Base-by-base conservation (phyloP, 2,888 invertebrate species). In the Stenolophus ochropezus region DNA sequence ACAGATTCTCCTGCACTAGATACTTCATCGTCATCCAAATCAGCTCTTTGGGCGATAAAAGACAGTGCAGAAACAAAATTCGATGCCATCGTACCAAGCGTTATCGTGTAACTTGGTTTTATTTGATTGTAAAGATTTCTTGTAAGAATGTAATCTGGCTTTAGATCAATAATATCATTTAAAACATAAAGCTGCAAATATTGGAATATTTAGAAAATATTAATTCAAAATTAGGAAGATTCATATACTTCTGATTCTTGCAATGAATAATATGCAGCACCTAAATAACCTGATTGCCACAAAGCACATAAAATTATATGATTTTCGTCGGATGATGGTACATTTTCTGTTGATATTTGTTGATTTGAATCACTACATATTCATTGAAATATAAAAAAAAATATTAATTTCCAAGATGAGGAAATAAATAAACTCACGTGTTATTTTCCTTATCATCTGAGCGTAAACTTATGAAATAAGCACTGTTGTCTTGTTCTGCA, bases 261-360 rank as follows among this genome's bases (percentile, higher is more conserved):
- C 42, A 93, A 87, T 84, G 93, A 93, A 89, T 93, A 96, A 87
- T 92, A 94, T 0, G 95, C 94, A 16, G 94, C 94, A n/a, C 95
- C 95, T 75, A 96, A 87, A 86, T 91, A 92, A 11, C 93, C 93
- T 71, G 91, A 90, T 83, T 92, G 91, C 91, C 93, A 94, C 85
- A 93, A 91, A 1, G 94, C 89, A 82, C 93, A 92, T 85, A 96
- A 87, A 82, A 94, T 90, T 56, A 91, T 90, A 92, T 93, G 83
- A 23, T 56, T 23, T 56, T 80, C 51, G 25, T 78, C 65, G 16
- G 53, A 53, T 51, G 27, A 49, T 25, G 51, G n/a, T 16, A 14
- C 33, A 69, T 69, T 33, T 16, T 33, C 33, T 1, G 18, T 8
- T 2, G 65, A 42, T 8, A 33, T 27, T 4, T 2, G 42, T 65